Conservation (phyloP, 2,113 vertebrate species). For the Oreotrochilus melanogaster region DNA sequence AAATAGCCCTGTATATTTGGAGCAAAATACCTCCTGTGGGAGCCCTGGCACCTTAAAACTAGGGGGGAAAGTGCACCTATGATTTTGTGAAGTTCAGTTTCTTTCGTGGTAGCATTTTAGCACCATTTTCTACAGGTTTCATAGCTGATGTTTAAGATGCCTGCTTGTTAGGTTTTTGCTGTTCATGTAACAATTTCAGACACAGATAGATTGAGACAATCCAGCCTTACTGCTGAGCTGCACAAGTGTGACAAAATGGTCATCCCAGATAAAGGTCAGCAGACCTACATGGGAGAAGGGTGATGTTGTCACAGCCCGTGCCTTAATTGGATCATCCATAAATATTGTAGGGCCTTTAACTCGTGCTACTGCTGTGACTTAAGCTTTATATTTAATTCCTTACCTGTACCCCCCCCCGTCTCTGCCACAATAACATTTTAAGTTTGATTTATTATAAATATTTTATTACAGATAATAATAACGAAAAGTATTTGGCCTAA, state of each 20-base stretch:
- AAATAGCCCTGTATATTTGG: conserved; percentile 11
- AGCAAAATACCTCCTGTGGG: neutral
- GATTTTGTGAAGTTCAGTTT: neutral
- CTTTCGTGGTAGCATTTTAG: neutral
- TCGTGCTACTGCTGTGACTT: conserved; percentile 44
- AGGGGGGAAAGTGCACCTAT: neutral
- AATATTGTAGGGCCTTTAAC: conserved; percentile 14
- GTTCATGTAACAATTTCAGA: neutral
- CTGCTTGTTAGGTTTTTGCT: neutral
- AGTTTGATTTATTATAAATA: conserved; percentile 77
- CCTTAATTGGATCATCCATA: neutral
- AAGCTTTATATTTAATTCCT: conserved; percentile 51
- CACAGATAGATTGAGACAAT: neutral
- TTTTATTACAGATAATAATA: conserved; percentile 78
- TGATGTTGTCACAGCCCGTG: conserved; percentile 25
- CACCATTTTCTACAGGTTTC: neutral
- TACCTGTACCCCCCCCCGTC: conserved; percentile 46
- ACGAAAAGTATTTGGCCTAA: conserved; percentile 72
- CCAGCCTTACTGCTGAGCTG: neutral
- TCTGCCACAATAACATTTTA: conserved; percentile 68
- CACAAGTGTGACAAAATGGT: neutral
- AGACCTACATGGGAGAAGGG: conserved; percentile 25
- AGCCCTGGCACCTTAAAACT: neutral
- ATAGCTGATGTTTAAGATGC: neutral
- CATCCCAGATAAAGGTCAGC: neutral